These are phyloP conservation scores for Aythya baeri DNA, from an alignment of 2,113 vertebrate species.

Conservation along the genomic window DNA sequence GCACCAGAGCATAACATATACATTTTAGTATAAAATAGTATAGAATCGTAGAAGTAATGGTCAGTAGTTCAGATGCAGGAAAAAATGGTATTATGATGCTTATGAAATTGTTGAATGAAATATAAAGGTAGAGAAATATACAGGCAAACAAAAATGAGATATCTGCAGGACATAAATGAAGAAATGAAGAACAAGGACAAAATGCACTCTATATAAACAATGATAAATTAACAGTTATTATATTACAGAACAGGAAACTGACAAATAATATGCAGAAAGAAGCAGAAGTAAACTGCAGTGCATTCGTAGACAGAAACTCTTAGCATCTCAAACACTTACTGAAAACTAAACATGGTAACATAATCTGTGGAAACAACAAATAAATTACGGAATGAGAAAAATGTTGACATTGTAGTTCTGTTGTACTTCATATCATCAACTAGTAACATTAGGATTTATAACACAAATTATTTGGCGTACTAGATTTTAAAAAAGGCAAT, in stretches of 20 bases:
- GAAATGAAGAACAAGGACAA: background rate
- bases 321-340: background rate
- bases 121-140: background rate
- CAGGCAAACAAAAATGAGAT: background rate
- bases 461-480: background rate
- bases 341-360: background rate
- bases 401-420: background rate
- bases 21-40: conserved; percentile 23
- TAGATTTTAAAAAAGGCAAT: background rate
- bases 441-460: background rate
- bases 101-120: background rate
- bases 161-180: background rate
- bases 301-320: background rate
- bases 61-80: background rate
- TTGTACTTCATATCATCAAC: background rate
- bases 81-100: background rate
- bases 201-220: background rate
- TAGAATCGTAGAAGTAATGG: background rate
- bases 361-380: background rate
- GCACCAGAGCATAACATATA: background rate
- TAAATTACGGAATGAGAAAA: background rate
- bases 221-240: background rate
- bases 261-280: background rate
- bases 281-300: background rate
- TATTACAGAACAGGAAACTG: background rate